These are phyloP conservation scores for Trissolcus basalis DNA, from an alignment of 1,140 invertebrate genomes.

Conservation along the genomic window DNA sequence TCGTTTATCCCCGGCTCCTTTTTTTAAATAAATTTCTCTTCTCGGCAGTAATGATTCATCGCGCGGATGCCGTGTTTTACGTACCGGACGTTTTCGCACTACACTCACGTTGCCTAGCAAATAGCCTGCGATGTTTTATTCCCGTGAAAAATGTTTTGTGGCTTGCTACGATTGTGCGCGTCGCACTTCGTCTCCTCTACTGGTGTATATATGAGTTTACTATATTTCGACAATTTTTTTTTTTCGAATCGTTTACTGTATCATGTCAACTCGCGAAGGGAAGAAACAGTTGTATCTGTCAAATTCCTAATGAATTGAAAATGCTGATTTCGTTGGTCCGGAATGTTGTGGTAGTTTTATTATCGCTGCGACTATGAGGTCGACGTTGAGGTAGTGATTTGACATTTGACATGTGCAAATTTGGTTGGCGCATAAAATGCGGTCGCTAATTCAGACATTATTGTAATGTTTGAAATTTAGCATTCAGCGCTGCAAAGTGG, in stretches of 20 bases:
- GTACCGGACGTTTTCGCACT: slow-evolving; percentile 33
- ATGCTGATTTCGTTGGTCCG: slow-evolving; percentile 7
- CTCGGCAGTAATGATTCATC: slow-evolving; percentile 68
- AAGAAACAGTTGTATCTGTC: too few relatives aligned
- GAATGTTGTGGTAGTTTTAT: slow-evolving; percentile 19
- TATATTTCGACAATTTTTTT: too few relatives aligned
- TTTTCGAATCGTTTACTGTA: too few relatives aligned
- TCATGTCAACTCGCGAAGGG: too few relatives aligned
- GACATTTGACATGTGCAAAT: slow-evolving; percentile 14
- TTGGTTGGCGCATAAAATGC: slow-evolving; percentile 5
- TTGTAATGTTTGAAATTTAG: slow-evolving; percentile 1
- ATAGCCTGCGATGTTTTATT: slow-evolving; percentile 58
- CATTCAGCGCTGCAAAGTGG: neutral
- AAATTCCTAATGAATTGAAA: too few relatives aligned
- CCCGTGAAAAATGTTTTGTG: slow-evolving; percentile 66
- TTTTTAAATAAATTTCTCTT: slow-evolving; percentile 18
- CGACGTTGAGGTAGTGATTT: slow-evolving; percentile 25
- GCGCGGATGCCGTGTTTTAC: slow-evolving; percentile 48
- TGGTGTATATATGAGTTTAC: too few relatives aligned
- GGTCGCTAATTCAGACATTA: neutral
- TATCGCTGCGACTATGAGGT: slow-evolving; percentile 26
- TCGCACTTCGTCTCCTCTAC: slow-evolving; percentile 2
- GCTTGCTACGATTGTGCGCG: slow-evolving; percentile 44
- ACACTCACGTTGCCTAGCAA: slow-evolving; percentile 17
- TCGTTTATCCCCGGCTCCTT: neutral